phyloP scores from a whole-genome alignment of 2,888 invertebrate species.

The Aphodius sticticus region DNA sequence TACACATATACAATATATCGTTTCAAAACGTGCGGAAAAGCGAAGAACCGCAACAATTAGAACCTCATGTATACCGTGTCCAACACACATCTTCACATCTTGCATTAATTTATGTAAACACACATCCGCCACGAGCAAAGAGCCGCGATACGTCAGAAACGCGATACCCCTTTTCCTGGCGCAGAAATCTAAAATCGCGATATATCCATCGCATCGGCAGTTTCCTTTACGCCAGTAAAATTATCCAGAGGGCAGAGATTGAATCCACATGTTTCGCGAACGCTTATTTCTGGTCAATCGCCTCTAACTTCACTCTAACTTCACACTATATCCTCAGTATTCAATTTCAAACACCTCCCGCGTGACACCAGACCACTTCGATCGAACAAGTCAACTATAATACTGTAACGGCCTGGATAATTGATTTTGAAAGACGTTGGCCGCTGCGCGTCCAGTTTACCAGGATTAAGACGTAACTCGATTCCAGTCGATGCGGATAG shows the following conservation, averaged over 20 bases:
- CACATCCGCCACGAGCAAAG: not conserved
- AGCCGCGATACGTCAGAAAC: not conserved
- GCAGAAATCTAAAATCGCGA: not conserved
- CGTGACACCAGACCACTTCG: not conserved
- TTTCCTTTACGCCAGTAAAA: not conserved
- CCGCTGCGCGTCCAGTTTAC: conserved; percentile 16
- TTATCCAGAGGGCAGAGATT: not conserved
- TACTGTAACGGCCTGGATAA: conserved; percentile 9
- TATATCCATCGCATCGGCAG: not conserved
- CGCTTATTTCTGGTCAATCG: not conserved
- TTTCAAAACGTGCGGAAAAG: not conserved
- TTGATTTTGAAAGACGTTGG: conserved; percentile 12
- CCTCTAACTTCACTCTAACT: not conserved
- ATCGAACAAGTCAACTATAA: not conserved
- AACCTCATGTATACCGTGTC: not conserved
- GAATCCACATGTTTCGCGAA: not conserved
- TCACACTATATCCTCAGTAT: not conserved
- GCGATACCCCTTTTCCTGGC: not conserved
- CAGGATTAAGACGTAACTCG: conserved; percentile 24
- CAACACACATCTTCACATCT: not conserved
- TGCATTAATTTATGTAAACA: conserved; percentile 4
- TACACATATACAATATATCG: not conserved
- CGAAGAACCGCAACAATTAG: not conserved
- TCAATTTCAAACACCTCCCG: not conserved
- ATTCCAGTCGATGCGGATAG: conserved; percentile 18